phyloP scores from a whole-genome alignment of 2,888 invertebrate species.

The Cephonodes hylas region DNA sequence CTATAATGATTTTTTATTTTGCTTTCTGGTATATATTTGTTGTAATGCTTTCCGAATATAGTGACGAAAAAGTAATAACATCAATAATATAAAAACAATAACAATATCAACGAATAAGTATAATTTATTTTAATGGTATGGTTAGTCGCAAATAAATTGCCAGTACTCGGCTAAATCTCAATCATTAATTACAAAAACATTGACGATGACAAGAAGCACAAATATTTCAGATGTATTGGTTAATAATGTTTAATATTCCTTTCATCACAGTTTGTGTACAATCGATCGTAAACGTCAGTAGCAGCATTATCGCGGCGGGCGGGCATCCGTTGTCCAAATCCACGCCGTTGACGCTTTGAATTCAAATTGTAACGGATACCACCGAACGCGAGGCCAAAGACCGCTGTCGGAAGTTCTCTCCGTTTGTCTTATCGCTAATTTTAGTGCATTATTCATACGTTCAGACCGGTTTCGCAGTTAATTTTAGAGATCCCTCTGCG shows the following conservation, averaged over 20 bases:
- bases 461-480: slow-evolving; percentile 1
- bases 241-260: background rate
- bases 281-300: slow-evolving; percentile 27
- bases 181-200: too few relatives aligned
- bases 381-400: slow-evolving; percentile 52
- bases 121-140: too few relatives aligned
- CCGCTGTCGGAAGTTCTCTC: slow-evolving; percentile 38
- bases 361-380: slow-evolving; percentile 62
- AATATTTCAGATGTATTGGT: background rate
- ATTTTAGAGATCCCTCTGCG: background rate
- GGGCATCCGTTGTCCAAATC: slow-evolving; percentile 59
- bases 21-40: too few relatives aligned
- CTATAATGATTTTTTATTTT: too few relatives aligned
- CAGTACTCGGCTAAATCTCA: too few relatives aligned
- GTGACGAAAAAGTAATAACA: too few relatives aligned
- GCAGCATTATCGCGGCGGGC: slow-evolving; percentile 1
- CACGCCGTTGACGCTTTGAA: slow-evolving; percentile 56
- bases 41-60: too few relatives aligned
- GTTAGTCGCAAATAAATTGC: too few relatives aligned
- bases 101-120: too few relatives aligned
- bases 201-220: too few relatives aligned
- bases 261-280: slow-evolving; percentile 14
- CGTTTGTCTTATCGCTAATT: slow-evolving; percentile 28
- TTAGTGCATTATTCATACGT: slow-evolving; percentile 22
- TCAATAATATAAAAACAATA: too few relatives aligned